Evolutionary conservation across 2,113 vertebrate genomes (phyloP), one percentile per base, ranked within the genome.

Genomic region (Poicephalus meyeri): DNA sequence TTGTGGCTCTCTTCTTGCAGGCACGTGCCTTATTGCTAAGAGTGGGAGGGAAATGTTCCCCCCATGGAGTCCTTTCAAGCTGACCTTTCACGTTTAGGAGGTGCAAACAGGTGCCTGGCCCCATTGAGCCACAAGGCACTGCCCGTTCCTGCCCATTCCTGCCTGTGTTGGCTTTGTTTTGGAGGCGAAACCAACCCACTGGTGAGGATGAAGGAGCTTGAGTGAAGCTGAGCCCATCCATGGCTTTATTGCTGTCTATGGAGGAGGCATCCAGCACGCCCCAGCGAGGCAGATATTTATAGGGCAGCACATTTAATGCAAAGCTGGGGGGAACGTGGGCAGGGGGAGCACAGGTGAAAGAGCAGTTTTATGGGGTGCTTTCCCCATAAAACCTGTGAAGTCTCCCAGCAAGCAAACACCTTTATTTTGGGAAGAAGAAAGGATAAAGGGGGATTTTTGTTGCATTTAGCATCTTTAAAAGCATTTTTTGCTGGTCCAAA

Each of bases 21-120:
- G 58, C 81, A 61, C 26, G 3, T 83, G 73, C 58, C 4, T 80
- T 55, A 16, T 55, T 53, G 23, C 41, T 11, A 37, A 20, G 89
- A 80, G 82, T 84, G 50, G 89, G 86, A 92, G 87, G 58, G 64
- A n/a, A 80, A 68, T 65, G 29, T 56, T 74, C 26, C 31, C 82
- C 42, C 18, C 2, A 1, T 1, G 1, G 16, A 19, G 16, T 33
- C 46, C 66, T 90, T 80, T 73, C 16, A 7, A 65, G 80, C 55
- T 70, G 86, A 80, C 71, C 86, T 92, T 92, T 90, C 4, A 4
- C 0, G 2, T 49, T 85, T 69, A 41, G 86, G 88, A 90, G 79
- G 88, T 91, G 93, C 74, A 56, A 95, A 88, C 79, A 91, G 82
- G 79, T 71, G 91, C 70, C 83, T 2, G 0, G 53, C 66, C 88